Base-by-base conservation (phyloP, 2,113 vertebrate species). In the Romanogobio albipinnatus region DNA sequence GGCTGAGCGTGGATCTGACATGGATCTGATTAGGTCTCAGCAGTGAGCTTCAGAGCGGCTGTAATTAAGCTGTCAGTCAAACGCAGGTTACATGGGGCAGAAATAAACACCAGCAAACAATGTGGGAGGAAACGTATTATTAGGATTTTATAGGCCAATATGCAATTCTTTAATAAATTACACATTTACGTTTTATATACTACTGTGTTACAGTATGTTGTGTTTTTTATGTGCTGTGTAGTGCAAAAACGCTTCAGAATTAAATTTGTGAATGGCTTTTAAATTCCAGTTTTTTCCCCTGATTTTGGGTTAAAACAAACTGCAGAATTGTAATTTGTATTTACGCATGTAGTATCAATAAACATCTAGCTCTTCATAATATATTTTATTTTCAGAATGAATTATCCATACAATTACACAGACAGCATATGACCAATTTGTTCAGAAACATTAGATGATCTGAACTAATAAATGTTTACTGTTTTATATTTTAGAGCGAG, bases 21-120 rank as follows among this genome's bases (percentile, higher is more conserved):
- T 43, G 26, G n/a, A 75, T 84, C 82, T 85, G 85, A 86, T 84
- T 84, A 68, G 82, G 47, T 86, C 58, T 74, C 82, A 59, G 75
- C 81, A 39, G 64, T 43, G 36, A 61, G 79, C 84, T 74, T 78
- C 49, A 83, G 47, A 79, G 26, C 24, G 58, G 77, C 29, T 64
- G 68, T 85, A 85, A 89, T 85, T 83, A 85, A 87, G 83, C 79
- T 85, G 87, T 86, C 87, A 86, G 58, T 86, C 87, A 85, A 78
- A 85, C n/a, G 3, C 49, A 49, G 61, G 10, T 66, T 26, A 47
- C 15, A 56, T 13, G 45, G 11, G 26, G 10, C 51, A 26, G 7
- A 71, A 64, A 76, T 49, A 43, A 70, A 71, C 22, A 71, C 62
- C n/a, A 68, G 53, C n/a, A 10, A 26, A 29, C 29, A 39, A 66